phyloP scores from a whole-genome alignment of 1,140 invertebrate genomes.

The Oryctes rhinoceros region DNA sequence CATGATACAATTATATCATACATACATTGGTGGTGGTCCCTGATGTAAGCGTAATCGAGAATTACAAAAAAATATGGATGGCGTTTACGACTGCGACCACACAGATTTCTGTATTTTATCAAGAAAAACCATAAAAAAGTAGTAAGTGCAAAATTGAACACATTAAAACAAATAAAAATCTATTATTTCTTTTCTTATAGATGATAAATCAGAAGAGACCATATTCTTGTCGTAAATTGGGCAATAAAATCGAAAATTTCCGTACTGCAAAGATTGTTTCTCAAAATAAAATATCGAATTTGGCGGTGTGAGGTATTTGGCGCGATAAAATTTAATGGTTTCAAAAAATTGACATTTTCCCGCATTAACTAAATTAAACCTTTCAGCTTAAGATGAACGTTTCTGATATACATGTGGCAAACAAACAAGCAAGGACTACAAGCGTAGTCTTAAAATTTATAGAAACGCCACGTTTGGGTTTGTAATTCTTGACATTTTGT shows the following conservation, averaged over 20 bases:
- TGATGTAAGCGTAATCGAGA: no score
- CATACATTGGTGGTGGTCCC: no score
- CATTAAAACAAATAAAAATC: neutral
- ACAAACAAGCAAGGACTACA: no score
- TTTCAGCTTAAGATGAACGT: neutral
- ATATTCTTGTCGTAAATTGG: slow-evolving; percentile 16
- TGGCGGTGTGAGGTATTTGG: neutral
- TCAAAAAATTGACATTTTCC: neutral
- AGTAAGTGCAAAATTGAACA: no score
- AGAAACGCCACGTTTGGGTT: no score
- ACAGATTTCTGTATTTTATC: no score
- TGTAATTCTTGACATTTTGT: no score
- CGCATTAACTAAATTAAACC: neutral
- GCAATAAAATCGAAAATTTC: neutral
- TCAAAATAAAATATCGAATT: neutral
- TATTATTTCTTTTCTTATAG: neutral
- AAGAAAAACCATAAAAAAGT: no score
- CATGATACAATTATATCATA: no score
- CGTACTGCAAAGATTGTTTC: neutral
- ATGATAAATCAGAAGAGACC: neutral
- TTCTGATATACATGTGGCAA: neutral
- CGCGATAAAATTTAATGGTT: slow-evolving; percentile 4
- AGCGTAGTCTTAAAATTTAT: no score
- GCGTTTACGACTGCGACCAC: no score
- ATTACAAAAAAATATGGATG: no score